A percentile compares a stretch with the other conserved stretches of the same genome.
Conservation (phyloP, 2,888 invertebrate genomes). For the Lasioglossum leucozonium region DNA sequence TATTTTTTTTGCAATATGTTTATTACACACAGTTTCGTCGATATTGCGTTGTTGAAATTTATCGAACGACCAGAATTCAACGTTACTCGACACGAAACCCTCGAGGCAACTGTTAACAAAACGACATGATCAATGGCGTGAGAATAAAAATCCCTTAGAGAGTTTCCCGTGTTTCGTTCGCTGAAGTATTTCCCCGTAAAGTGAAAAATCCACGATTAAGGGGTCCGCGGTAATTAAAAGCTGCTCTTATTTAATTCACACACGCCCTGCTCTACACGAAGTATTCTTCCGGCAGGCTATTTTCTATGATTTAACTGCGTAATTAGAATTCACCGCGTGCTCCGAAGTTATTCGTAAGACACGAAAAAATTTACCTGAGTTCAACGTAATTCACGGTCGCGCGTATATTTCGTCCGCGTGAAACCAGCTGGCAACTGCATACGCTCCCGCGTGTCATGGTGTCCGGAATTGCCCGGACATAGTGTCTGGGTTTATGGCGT, state of each 20-base stretch:
- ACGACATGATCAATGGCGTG: not conserved
- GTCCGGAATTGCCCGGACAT: not conserved
- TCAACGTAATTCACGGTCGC: slow-evolving; percentile 14
- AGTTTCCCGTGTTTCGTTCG: not conserved
- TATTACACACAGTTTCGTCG: too few relatives aligned
- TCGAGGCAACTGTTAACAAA: not conserved
- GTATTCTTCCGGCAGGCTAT: slow-evolving; percentile 7
- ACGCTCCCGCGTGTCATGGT: not conserved
- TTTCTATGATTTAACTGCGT: slow-evolving; percentile 40
- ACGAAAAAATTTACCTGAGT: slow-evolving; percentile 4
- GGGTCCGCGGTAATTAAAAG: slow-evolving; percentile 26
- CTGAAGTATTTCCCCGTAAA: not conserved
- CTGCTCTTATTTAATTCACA: slow-evolving; percentile 42
- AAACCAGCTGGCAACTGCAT: slow-evolving; percentile 1
- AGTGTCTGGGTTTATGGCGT: not conserved
- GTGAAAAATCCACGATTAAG: slow-evolving; percentile 14
- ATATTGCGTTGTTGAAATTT: too few relatives aligned
- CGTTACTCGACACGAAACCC: not conserved
- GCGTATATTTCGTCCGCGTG: slow-evolving; percentile 7
- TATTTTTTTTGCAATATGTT: too few relatives aligned
- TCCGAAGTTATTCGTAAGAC: slow-evolving; percentile 32
- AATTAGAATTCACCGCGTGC: slow-evolving; percentile 43
- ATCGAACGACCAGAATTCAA: too few relatives aligned
- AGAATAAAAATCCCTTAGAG: not conserved
- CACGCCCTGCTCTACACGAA: slow-evolving; percentile 25